These are phyloP conservation scores for Tyria jacobaeae DNA, from an alignment of 2,888 invertebrate genomes.

Conservation along the genomic window DNA sequence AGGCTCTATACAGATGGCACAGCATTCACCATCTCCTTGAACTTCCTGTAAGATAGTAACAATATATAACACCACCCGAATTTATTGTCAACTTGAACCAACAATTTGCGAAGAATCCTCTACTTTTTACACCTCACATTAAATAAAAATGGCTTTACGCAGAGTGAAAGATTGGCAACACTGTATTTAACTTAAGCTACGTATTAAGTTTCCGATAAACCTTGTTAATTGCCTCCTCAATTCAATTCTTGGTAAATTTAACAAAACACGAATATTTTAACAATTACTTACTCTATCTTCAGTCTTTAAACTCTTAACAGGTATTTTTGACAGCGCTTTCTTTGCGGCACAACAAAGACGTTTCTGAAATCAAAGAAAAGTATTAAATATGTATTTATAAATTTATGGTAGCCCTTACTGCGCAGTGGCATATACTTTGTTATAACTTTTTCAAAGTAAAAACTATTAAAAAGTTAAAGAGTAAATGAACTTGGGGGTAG, in stretches of 20 bases:
- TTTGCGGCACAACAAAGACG: slow-evolving; percentile 96
- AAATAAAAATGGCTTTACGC: no score
- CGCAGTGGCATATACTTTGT: no score
- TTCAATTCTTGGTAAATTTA: background rate
- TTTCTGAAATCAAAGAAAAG: slow-evolving; percentile 88
- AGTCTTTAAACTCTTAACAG: slow-evolving; percentile 94
- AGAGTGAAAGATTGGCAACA: no score
- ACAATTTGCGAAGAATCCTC: background rate
- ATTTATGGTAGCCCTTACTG: background rate
- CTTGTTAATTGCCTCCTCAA: background rate
- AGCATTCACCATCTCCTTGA: slow-evolving; percentile 94
- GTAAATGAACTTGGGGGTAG: background rate
- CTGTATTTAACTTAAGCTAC: no score
- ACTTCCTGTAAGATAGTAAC: slow-evolving; percentile 86
- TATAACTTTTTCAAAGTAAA: no score
- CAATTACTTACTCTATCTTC: slow-evolving; percentile 91
- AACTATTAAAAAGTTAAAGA: no score
- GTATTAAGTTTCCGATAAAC: no score
- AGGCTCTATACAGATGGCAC: slow-evolving; percentile 97
- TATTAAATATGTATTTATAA: slow-evolving; percentile 10
- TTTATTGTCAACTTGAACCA: no score
- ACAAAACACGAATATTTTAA: background rate
- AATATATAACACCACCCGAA: background rate
- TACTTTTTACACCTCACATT: background rate
- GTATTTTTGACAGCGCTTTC: slow-evolving; percentile 97